These are phyloP conservation scores for Eulemur coronatus DNA, from an alignment of 2,797 vertebrate species.

Conservation along the genomic window DNA sequence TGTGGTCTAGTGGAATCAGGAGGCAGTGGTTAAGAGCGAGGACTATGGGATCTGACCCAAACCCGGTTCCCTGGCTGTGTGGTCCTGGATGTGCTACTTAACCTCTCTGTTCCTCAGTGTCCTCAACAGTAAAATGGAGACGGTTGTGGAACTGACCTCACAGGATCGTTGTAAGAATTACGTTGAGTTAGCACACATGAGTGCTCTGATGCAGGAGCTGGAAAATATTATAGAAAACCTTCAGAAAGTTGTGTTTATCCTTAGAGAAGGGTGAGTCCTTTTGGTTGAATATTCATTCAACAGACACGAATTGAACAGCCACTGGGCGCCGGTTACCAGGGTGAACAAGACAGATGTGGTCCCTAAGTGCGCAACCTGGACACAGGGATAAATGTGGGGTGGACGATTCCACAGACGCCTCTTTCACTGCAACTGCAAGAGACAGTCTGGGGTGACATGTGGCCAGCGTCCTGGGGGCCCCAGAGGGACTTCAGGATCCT, in stretches of 20 bases:
- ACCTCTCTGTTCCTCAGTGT: neutral
- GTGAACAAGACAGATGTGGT: neutral
- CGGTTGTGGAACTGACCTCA: too few relatives aligned
- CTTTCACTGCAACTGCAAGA: neutral
- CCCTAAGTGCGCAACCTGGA: neutral
- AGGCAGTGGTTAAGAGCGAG: neutral
- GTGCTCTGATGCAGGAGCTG: neutral
- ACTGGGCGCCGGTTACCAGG: too few relatives aligned
- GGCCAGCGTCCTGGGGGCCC: too few relatives aligned
- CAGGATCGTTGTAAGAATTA: neutral
- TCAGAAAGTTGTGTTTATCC: neutral
- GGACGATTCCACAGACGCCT: too few relatives aligned
- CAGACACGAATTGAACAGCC: neutral
- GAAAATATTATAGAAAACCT: neutral
- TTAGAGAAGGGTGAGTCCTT: neutral
- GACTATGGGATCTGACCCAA: neutral
- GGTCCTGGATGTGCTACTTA: neutral
- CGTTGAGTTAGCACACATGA: accelerated
- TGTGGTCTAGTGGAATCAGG: neutral
- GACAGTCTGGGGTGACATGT: neutral
- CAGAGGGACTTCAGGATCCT: neutral
- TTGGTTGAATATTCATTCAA: neutral
- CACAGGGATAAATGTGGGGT: accelerated
- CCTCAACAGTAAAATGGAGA: neutral
- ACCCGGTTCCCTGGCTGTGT: neutral